Percentiles rank a stretch among this genome's conserved stretches.
Evolutionary conservation across 2,113 vertebrate species (phyloP).

Genomic region (Urocynchramus pylzowi): DNA sequence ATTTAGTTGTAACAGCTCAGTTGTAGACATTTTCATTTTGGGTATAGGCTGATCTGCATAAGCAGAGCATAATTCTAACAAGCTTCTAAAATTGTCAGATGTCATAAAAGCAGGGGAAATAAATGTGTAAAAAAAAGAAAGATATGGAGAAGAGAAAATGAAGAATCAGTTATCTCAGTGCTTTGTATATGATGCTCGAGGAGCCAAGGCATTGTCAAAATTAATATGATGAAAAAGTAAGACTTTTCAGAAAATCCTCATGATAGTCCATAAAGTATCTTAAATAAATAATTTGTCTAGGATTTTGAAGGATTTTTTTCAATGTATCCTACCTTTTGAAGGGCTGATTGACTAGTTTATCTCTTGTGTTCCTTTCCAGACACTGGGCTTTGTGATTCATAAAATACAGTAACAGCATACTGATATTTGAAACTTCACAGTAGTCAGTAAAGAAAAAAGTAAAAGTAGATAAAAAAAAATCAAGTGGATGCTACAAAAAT

Average conservation of each 20-base stretch:
- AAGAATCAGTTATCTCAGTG: neutral
- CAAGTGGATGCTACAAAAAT: neutral
- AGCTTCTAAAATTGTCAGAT: neutral
- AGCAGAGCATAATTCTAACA: neutral
- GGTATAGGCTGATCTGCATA: neutral
- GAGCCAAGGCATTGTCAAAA: neutral
- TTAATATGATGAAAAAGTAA: neutral
- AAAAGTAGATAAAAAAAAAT: neutral
- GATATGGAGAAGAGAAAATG: neutral
- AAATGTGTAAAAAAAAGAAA: neutral
- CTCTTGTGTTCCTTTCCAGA: neutral
- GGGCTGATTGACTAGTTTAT: neutral
- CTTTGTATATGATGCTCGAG: neutral
- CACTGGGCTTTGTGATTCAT: neutral
- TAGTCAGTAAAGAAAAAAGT: neutral
- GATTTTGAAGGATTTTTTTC: neutral
- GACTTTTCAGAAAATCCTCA: neutral
- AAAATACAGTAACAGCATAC: neutral
- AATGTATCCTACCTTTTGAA: neutral
- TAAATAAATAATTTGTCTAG: neutral
- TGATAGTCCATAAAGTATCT: neutral
- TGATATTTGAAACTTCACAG: neutral
- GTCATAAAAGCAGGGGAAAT: neutral
- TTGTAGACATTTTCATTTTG: neutral
- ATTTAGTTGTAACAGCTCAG: neutral